These are phyloP conservation scores for Dipodomys stephensi DNA, from an alignment of 2,113 vertebrate species.

Conservation along the genomic window DNA sequence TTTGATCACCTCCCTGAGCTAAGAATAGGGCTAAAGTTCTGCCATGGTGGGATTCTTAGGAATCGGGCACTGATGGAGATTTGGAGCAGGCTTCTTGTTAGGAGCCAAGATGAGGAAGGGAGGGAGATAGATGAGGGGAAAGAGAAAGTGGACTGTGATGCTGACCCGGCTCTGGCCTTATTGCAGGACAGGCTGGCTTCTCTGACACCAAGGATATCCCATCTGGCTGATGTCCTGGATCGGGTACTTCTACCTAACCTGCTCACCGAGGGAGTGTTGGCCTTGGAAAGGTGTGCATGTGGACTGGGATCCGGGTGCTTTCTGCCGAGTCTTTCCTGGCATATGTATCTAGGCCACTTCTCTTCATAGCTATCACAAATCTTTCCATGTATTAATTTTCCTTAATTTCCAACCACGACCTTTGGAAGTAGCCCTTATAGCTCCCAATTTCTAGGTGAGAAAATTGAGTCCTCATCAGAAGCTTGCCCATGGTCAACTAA, in stretches of 20 bases:
- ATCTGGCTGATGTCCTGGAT: too few relatives aligned
- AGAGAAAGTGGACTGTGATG: accelerated
- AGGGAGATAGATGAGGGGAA: neutral
- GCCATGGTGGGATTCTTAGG: too few relatives aligned
- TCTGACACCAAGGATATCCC: accelerated
- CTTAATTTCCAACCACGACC: too few relatives aligned
- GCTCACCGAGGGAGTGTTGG: accelerated
- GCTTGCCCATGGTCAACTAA: neutral
- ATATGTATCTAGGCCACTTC: accelerated
- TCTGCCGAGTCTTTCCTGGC: accelerated
- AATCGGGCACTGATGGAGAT: neutral
- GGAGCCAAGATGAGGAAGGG: too few relatives aligned
- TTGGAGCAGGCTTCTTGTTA: neutral
- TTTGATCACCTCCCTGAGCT: neutral
- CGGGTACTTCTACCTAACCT: too few relatives aligned
- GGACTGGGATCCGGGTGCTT: neutral
- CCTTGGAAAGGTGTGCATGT: accelerated
- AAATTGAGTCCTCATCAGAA: neutral
- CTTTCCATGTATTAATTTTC: neutral
- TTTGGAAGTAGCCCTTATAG: accelerated
- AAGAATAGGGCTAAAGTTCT: accelerated
- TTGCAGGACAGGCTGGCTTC: accelerated
- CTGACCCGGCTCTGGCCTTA: accelerated
- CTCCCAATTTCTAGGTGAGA: neutral
- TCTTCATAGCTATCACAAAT: accelerated